These are phyloP conservation scores for Ciconia maguari DNA, from an alignment of 2,113 vertebrate species.

Conservation along the genomic window DNA sequence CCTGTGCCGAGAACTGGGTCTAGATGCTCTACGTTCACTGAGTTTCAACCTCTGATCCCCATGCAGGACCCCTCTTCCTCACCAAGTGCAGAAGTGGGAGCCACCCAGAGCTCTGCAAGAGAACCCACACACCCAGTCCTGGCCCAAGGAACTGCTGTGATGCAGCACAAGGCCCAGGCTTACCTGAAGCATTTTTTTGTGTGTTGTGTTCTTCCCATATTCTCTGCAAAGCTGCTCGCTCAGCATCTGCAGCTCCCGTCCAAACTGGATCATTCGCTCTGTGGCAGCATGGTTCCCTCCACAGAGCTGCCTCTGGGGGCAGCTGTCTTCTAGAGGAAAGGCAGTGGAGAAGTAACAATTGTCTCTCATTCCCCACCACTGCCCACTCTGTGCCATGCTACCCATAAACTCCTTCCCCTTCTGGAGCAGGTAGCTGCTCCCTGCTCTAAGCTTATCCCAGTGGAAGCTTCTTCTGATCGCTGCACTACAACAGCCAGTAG, in stretches of 20 bases:
- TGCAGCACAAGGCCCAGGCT: not conserved
- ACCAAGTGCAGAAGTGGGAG: not conserved
- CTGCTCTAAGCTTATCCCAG: not conserved
- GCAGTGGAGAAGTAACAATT: not conserved
- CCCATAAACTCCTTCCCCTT: not conserved
- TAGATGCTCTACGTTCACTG: not conserved
- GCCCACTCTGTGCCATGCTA: not conserved
- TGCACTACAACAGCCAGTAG: not conserved
- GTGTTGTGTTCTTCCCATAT: constrained; percentile 90
- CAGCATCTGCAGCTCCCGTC: constrained; percentile 92
- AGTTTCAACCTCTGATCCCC: not conserved
- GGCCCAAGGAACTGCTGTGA: not conserved
- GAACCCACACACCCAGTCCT: not conserved
- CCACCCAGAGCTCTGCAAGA: not conserved
- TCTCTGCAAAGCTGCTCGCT: constrained; percentile 93
- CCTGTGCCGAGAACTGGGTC: not conserved
- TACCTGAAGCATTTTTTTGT: constrained; percentile 91
- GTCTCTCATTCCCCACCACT: not conserved
- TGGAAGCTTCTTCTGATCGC: not conserved
- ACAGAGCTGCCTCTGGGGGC: constrained; percentile 88
- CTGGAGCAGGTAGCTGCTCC: not conserved
- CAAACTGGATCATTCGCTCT: constrained; percentile 97
- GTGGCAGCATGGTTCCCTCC: constrained; percentile 96
- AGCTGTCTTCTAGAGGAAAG: constrained; percentile 80
- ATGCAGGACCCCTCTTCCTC: not conserved